Evolutionary conservation across 2,797 vertebrate genomes (phyloP).

Genomic region (Sebastes reedi): DNA sequence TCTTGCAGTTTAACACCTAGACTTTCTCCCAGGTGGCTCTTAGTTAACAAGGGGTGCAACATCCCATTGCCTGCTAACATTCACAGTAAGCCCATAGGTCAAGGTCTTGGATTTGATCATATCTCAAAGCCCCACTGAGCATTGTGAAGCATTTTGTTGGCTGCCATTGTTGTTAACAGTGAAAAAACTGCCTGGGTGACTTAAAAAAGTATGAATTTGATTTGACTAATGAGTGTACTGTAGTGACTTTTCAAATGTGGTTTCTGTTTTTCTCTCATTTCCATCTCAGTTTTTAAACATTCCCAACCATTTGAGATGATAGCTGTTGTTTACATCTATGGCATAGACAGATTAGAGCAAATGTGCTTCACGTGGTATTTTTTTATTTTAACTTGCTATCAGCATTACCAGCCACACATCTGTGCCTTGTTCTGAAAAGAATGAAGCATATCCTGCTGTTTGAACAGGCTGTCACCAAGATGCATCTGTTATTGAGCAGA

Average conservation of each 20-base stretch:
- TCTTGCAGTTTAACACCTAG: slow-evolving; percentile 29
- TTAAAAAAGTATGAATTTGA: neutral
- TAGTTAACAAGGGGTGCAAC: slow-evolving; percentile 33
- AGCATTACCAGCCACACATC: neutral
- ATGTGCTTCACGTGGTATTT: neutral
- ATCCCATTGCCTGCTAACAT: slow-evolving; percentile 39
- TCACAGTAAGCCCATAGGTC: slow-evolving; percentile 31
- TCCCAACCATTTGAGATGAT: neutral
- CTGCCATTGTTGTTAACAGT: neutral
- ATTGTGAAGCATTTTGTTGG: neutral
- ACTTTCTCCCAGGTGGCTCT: slow-evolving; percentile 32
- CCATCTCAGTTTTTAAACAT: neutral
- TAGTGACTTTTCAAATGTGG: neutral
- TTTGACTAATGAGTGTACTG: neutral
- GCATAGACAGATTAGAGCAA: neutral
- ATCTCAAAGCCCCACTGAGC: neutral
- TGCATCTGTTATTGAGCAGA: neutral
- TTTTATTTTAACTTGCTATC: neutral
- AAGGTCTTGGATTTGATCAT: slow-evolving; percentile 37
- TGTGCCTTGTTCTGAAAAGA: neutral
- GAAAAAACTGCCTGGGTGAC: neutral
- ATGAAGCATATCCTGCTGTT: neutral
- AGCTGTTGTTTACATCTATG: neutral
- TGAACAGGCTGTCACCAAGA: neutral
- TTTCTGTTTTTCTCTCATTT: neutral